Evolutionary conservation across 2,888 invertebrate species (phyloP).

Genomic region (Harpagoxenus sublaevis): DNA sequence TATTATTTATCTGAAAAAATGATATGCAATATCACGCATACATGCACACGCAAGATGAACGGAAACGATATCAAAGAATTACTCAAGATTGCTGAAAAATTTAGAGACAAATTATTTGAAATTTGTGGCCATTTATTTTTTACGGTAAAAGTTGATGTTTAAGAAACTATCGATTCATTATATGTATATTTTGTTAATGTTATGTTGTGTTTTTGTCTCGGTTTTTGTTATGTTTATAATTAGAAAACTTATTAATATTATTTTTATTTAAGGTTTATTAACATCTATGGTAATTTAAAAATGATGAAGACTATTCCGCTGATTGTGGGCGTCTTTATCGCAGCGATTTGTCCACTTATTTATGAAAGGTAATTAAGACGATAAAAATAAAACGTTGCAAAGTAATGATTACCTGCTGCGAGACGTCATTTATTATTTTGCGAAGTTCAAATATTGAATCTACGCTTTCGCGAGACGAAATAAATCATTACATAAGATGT

Average conservation of each 20-base stretch:
- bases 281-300: not conserved
- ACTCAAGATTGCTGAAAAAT: not conserved
- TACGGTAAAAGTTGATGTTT: not conserved
- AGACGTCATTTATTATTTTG: conserved; percentile 13
- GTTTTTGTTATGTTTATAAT: not conserved
- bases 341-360: not conserved
- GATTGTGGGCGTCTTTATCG: not conserved
- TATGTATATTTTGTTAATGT: not conserved
- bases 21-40: not conserved
- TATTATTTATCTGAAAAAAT: not conserved
- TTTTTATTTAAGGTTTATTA: conserved; percentile 2
- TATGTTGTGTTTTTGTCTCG: not conserved
- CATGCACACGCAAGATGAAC: not conserved
- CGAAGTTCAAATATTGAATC: conserved; percentile 33
- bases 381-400: conserved; percentile 8
- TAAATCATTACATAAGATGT: conserved; percentile 33
- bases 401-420: not conserved
- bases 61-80: not conserved
- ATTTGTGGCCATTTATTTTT: not conserved
- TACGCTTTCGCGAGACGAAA: conserved; percentile 6
- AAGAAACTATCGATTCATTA: not conserved
- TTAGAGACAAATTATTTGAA: not conserved
- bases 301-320: not conserved
- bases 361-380: not conserved
- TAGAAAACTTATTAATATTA: not conserved